Evolutionary conservation across 2,797 vertebrate genomes (phyloP).

Genomic region (Morelia viridis): DNA sequence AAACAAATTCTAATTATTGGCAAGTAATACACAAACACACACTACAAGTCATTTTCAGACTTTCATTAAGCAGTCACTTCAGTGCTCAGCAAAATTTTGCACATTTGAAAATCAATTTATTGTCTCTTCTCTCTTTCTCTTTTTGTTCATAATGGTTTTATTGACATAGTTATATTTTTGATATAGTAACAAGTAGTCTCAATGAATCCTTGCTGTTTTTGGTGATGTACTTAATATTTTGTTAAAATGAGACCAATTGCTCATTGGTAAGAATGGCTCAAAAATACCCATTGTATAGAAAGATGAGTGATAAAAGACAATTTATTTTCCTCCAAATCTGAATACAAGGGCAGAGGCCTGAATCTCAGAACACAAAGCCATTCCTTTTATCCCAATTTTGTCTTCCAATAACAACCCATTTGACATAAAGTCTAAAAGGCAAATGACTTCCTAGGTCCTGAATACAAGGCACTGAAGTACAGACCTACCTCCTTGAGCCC

Average conservation of each 20-base stretch:
- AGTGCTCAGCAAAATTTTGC: constrained; percentile 1
- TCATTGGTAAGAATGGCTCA: too few species aligned
- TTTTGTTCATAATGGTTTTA: constrained; percentile 2
- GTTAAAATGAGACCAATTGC: neutral
- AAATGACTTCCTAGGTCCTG: too few species aligned
- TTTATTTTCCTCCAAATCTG: too few species aligned
- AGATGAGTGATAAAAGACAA: too few species aligned
- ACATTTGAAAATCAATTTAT: constrained; percentile 20
- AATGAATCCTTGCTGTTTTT: neutral
- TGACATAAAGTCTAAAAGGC: too few species aligned
- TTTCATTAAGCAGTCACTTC: neutral
- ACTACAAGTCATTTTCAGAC: constrained; percentile 12
- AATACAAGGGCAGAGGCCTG: too few species aligned
- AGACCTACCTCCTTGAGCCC: too few species aligned
- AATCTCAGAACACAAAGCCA: too few species aligned
- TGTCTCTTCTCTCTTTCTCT: neutral
- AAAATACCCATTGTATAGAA: too few species aligned
- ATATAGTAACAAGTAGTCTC: constrained; percentile 29
- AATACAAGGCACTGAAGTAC: too few species aligned
- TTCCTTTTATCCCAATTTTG: too few species aligned
- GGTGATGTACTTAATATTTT: neutral
- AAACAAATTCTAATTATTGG: constrained; percentile 24
- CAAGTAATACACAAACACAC: neutral
- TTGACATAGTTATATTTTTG: constrained; percentile 10
- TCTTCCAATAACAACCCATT: too few species aligned